Conservation (phyloP, 1,140 invertebrate species). For the Potamilus streckersoni region DNA sequence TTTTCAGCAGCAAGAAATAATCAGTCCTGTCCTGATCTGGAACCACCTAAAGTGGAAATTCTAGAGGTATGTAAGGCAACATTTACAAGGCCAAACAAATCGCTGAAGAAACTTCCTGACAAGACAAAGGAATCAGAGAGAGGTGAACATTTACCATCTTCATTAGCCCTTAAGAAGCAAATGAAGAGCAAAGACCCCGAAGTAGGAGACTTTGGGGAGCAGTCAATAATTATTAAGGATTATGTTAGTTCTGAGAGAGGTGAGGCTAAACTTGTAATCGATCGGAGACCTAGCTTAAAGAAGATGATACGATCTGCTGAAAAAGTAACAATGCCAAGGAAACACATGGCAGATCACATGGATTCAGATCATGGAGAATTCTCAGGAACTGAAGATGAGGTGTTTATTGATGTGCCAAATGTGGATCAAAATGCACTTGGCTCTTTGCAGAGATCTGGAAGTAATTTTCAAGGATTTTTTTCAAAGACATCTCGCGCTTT, state of each 20-base stretch:
- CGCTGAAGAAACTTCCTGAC: too few species aligned
- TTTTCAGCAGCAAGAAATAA: too few species aligned
- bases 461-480: too few species aligned
- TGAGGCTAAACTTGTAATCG: conserved; percentile 49
- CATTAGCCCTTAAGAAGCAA: too few species aligned
- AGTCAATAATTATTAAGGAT: not conserved
- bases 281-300: conserved; percentile 47
- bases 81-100: too few species aligned
- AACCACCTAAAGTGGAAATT: conserved; percentile 48
- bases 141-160: too few species aligned
- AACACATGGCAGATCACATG: conserved; percentile 35
- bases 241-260: conserved; percentile 39
- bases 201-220: too few species aligned
- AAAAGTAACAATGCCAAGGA: conserved; percentile 35
- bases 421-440: too few species aligned
- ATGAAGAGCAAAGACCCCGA: too few species aligned
- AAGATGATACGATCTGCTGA: conserved; percentile 36
- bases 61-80: conserved; percentile 37
- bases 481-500: too few species aligned
- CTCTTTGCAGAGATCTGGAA: too few species aligned
- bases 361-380: conserved; percentile 33
- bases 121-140: too few species aligned
- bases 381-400: conserved; percentile 41
- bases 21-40: conserved; percentile 16
- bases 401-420: conserved; percentile 30